These are phyloP conservation scores for Sebastes steindachneri DNA, from an alignment of 2,797 vertebrate species.

Conservation along the genomic window DNA sequence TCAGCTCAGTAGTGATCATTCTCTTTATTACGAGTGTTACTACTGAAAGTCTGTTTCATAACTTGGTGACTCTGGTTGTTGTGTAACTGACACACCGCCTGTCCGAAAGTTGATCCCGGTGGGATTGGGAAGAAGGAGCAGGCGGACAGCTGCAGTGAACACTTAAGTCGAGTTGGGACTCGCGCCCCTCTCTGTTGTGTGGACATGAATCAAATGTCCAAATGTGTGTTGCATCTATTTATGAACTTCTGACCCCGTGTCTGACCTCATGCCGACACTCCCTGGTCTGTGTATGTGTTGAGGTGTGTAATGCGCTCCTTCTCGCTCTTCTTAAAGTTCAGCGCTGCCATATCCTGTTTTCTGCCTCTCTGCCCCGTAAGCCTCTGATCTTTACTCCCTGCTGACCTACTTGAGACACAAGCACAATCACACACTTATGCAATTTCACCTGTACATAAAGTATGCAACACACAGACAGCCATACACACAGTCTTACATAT, in stretches of 20 bases:
- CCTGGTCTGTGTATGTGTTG: constrained; percentile 2
- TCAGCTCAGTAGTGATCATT: neutral
- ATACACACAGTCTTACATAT: neutral
- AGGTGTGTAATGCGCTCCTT: constrained; percentile 19
- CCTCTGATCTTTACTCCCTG: constrained; percentile 30
- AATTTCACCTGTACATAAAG: neutral
- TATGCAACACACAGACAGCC: neutral
- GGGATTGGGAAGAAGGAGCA: constrained; percentile 37
- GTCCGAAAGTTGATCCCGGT: constrained; percentile 58
- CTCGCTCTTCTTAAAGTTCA: constrained; percentile 17
- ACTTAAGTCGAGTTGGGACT: constrained; percentile 22
- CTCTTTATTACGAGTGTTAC: neutral
- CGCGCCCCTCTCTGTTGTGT: neutral
- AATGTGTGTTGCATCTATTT: constrained; percentile 62
- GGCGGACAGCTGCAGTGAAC: constrained; percentile 62
- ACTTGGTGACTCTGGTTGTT: neutral
- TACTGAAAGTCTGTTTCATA: neutral
- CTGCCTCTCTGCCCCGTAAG: neutral
- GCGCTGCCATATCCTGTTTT: constrained; percentile 29
- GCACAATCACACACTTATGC: neutral
- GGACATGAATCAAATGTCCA: constrained; percentile 21
- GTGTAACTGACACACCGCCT: constrained; percentile 37
- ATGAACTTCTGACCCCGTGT: constrained; percentile 32
- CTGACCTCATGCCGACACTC: constrained; percentile 36
- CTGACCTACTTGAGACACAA: constrained; percentile 1